Conservation (phyloP, 2,888 invertebrate species). For the Drosophila kambysellisi region DNA sequence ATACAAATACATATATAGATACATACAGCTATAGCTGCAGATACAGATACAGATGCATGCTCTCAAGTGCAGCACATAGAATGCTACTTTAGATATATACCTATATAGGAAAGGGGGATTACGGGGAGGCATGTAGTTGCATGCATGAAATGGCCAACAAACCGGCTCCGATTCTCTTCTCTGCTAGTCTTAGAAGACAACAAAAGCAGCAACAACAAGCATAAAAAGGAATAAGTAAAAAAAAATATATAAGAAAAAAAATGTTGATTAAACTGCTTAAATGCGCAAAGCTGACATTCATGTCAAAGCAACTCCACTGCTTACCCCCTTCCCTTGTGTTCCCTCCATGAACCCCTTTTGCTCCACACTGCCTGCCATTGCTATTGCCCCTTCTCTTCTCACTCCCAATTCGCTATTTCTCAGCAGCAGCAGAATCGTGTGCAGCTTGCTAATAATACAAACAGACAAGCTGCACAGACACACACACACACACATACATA, state of each 20-base stretch:
- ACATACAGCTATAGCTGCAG: conserved; percentile 34
- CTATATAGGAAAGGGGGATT: background rate
- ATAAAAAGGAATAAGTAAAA: conserved; percentile 45
- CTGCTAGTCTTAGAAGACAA: conserved; percentile 58
- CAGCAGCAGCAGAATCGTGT: conserved; percentile 28
- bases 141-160: conserved; percentile 68
- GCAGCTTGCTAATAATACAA: conserved; percentile 51
- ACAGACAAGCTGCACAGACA: conserved; percentile 48
- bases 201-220: conserved; percentile 42
- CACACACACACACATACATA: conserved; percentile 69
- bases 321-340: background rate
- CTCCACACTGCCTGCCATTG: conserved; percentile 1
- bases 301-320: conserved; percentile 75
- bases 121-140: conserved; percentile 18
- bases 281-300: conserved; percentile 82
- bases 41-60: conserved; percentile 55
- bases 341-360: background rate
- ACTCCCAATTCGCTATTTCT: conserved; percentile 1
- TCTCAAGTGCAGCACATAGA: conserved; percentile 65
- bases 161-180: conserved; percentile 64
- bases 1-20: conserved; percentile 11
- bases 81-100: conserved; percentile 27
- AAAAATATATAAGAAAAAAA: conserved; percentile 33
- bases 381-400: conserved; percentile 4
- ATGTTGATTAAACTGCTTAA: conserved; percentile 82